These are phyloP conservation scores for Malurus leucopterus DNA, from an alignment of 2,797 vertebrate species.

Conservation along the genomic window DNA sequence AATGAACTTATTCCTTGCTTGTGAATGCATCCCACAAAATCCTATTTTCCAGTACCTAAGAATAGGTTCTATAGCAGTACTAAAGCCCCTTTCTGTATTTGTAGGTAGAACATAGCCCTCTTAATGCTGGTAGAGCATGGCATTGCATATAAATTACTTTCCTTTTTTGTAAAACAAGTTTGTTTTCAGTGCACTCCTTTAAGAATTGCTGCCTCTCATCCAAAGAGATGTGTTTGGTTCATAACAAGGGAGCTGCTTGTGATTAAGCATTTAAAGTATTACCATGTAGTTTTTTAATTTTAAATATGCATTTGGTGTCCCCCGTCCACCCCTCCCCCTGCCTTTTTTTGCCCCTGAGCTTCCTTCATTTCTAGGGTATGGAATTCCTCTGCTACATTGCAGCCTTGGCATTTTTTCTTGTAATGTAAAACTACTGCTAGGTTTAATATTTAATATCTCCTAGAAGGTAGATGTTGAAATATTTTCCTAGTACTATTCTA, in stretches of 20 bases:
- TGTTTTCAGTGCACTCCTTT: not conserved
- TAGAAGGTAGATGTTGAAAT: not conserved
- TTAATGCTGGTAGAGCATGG: not conserved
- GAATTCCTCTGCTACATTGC: not conserved
- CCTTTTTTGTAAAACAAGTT: not conserved
- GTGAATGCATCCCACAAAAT: not conserved
- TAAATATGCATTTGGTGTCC: not conserved
- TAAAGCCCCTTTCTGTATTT: not conserved
- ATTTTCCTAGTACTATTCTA: not conserved
- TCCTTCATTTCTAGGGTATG: not conserved
- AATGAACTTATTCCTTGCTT: not conserved
- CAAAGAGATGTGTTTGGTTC: not conserved
- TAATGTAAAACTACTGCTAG: not conserved
- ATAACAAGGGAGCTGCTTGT: not conserved
- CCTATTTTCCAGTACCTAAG: constrained; percentile 10
- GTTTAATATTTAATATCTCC: not conserved
- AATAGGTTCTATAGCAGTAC: not conserved
- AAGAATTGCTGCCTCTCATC: not conserved
- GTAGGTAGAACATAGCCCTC: constrained; percentile 12
- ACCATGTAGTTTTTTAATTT: not conserved
- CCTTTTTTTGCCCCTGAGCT: not conserved
- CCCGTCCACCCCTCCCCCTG: fast-evolving
- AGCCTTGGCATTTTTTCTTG: not conserved
- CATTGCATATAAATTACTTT: constrained; percentile 1
- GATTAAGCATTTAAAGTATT: not conserved